Evolutionary conservation across 2,888 invertebrate genomes (phyloP), one percentile per base, ranked within the genome.

Genomic region (Allophyes oxyacanthae): DNA sequence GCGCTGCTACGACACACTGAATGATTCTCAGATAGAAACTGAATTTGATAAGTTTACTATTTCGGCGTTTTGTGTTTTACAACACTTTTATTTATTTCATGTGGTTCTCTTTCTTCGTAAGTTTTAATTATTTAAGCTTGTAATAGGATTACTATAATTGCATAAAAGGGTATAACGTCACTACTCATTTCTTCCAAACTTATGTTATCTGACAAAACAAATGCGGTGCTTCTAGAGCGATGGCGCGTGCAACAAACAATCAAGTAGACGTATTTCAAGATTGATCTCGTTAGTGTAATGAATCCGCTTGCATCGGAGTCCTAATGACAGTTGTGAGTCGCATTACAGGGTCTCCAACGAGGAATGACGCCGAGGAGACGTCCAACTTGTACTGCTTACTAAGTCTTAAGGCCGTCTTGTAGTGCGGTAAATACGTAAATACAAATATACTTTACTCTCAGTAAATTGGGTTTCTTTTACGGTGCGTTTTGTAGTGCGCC

Each of bases 211-310:
- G 37, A 33, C 14, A 26, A 41, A 40, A 34, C 38, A 38, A 52
- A 48, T 6, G 28, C 11, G 34, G 9, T 51, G 14, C 26, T 44
- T 56, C 8, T 26, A 46, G 30, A 42, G 14, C 14, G 3, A 46
- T 14, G 20, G n/a, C 14, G 56, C 64, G 46, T 56, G 58, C 41
- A 41, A 48, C 41, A 52, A 62, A 58, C 32, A 60, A 41, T 42
- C 36, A 20, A 20, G 46, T 53, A 36, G 56, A 50, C 58, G 66
- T 25, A 62, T 48, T 51, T 32, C 57, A 48, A 63, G 44, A 61
- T 53, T 59, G 64, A 68, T 68, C 64, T 74, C 64, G 68, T 76
- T 68, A 69, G 50, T 64, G 64, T 64, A 72, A 75, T 75, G 51
- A 75, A 58, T 68, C 62, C 44, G 51, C 66, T 73, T 66, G 69